These are phyloP conservation scores for Holacanthella duospinosa DNA, from an alignment of 2,888 invertebrate species.

Conservation along the genomic window DNA sequence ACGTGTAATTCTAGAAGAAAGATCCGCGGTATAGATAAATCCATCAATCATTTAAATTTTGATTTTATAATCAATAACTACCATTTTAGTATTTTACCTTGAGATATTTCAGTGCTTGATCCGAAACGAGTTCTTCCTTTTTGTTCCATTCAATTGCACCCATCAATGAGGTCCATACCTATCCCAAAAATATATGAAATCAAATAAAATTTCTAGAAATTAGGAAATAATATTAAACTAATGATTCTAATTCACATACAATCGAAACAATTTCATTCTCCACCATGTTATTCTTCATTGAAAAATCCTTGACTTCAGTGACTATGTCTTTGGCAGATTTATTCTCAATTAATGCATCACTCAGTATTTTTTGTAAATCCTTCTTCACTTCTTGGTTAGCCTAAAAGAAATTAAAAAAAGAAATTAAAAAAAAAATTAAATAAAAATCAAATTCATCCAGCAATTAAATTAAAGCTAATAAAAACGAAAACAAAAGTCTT, in stretches of 20 bases:
- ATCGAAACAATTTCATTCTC: conserved; percentile 82
- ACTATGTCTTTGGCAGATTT: conserved; percentile 77
- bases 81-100: no score
- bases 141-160: conserved; percentile 95
- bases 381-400: conserved; percentile 68
- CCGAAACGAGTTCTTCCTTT: conserved; percentile 90
- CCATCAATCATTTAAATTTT: not conserved
- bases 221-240: not conserved
- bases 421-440: not conserved
- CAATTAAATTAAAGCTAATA: not conserved
- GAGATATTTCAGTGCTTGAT: conserved; percentile 84
- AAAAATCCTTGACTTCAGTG: conserved; percentile 74
- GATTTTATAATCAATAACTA: no score
- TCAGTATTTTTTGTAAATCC: conserved; percentile 60
- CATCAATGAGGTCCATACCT: conserved; percentile 94
- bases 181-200: conserved; percentile 10
- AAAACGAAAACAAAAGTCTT: not conserved
- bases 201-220: conserved; percentile 5
- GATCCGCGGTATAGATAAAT: not conserved
- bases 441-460: no score
- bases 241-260: conserved; percentile 50
- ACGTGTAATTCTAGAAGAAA: conserved; percentile 54
- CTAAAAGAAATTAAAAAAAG: conserved; percentile 41
- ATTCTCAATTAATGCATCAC: conserved; percentile 76
- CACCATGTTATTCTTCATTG: conserved; percentile 67